Percentiles rank a stretch among this genome's conserved stretches.
Evolutionary conservation across 2,888 invertebrate genomes (phyloP).

Genomic region (Yponomeuta evonymella): DNA sequence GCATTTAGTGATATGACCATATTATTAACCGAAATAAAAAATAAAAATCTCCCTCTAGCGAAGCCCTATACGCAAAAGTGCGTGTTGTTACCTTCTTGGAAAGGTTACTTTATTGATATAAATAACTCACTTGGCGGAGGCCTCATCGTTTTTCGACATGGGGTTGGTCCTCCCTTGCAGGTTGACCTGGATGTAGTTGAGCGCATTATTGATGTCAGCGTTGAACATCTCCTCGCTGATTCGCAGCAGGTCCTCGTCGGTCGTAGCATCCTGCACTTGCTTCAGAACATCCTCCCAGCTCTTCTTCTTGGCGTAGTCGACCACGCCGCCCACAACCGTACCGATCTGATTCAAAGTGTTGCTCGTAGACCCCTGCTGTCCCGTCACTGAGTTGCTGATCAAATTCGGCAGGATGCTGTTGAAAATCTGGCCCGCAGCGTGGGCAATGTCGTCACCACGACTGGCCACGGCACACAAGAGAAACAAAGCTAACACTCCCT

Average conservation of each 20-base stretch:
- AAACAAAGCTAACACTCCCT: constrained; percentile 40
- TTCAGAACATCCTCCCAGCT: constrained; percentile 63
- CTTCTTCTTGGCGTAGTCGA: constrained; percentile 68
- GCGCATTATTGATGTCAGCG: constrained; percentile 85
- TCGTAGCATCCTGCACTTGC: constrained; percentile 70
- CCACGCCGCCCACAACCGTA: constrained; percentile 67
- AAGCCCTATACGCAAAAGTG: too few species aligned
- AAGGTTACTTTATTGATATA: too few species aligned
- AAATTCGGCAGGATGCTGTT: constrained; percentile 62
- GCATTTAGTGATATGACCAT: too few species aligned
- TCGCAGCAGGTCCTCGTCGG: constrained; percentile 80
- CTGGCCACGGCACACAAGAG: constrained; percentile 43
- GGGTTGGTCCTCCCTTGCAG: constrained; percentile 85
- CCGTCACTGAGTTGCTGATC: constrained; percentile 54
- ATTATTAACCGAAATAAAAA: too few species aligned
- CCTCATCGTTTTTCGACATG: constrained; percentile 81
- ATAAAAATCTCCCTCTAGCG: too few species aligned
- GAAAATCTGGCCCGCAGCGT: constrained; percentile 67
- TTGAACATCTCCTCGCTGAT: constrained; percentile 83
- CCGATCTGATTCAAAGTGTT: constrained; percentile 65
- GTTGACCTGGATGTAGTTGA: constrained; percentile 81
- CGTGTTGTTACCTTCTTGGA: constrained; percentile 20
- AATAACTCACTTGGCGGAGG: constrained; percentile 81
- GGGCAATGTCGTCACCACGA: constrained; percentile 56
- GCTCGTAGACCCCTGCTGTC: constrained; percentile 55